Base-by-base conservation (phyloP, 2,888 invertebrate genomes). In the Nomada ruficornis region DNA sequence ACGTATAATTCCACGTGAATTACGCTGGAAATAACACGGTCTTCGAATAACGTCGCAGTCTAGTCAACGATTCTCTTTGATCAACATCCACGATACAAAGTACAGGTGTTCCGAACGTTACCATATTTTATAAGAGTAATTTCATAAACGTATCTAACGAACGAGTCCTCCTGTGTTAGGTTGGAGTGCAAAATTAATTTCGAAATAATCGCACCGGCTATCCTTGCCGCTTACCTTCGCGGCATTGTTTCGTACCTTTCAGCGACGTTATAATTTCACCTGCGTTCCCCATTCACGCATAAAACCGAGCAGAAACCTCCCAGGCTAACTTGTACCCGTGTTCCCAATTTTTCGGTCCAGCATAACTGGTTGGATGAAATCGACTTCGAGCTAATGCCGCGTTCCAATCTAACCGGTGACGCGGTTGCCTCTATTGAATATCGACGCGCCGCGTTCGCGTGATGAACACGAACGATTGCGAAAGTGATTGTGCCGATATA, bases 401-500 rank as follows among this genome's bases (percentile, higher is more conserved):
- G 50, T 1, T 10, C 13, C 68, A 26, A 79, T 79, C 57, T 44
- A 15, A 18, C 47, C 54, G 52, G 47, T 59, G 59, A 20, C 47
- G 29, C 23, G 60, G 47, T 10, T 11, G 52, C 29, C 52, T 9
- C 76, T 18, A 62, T 77, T 18, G 47, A 47, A 60, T 57, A 65
- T 80, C 70, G 65, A 67, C 65, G 60, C 36, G 23, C 13, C 36
- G 36, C 67, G 23, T 0, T 11, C 11, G 63, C 42, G 69, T 70
- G 79, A 79, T 64, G 79, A 70, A 70, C 65, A 50, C 52, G 71
- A 15, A 63, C 59, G 42, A n/a, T 13, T 55, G 44, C 15, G 26
- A 63, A 63, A 78, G 62, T 67, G 63, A 68, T 76, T 36, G 44
- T 36, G 64, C n/a, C 67, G 67, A 78, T 72, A 67, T 55, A 78